phyloP scores from a whole-genome alignment of 2,797 vertebrate genomes.

The Acestrorhynchus altus region DNA sequence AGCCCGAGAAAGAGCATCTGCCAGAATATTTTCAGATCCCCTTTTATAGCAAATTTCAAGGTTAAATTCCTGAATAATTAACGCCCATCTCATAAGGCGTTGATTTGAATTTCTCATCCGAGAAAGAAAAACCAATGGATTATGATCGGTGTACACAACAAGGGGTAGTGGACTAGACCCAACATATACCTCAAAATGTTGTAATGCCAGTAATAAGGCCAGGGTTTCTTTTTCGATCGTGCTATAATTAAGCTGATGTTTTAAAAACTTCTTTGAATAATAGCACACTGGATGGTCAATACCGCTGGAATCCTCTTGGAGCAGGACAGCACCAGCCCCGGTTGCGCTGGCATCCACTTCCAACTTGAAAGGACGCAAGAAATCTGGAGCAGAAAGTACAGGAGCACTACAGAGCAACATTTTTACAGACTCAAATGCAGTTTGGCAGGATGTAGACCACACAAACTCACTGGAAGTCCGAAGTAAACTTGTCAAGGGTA shows the following conservation, averaged over 20 bases:
- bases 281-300: background rate
- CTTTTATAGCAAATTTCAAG: slow-evolving; percentile 1
- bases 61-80: background rate
- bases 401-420: no score
- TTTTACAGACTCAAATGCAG: background rate
- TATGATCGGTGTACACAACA: no score
- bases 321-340: background rate
- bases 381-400: background rate
- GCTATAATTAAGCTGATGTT: background rate
- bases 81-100: background rate
- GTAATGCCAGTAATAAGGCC: no score
- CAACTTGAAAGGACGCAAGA: background rate
- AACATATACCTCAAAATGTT: no score
- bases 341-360: no score
- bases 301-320: no score
- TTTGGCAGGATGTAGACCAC: background rate
- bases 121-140: background rate
- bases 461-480: background rate
- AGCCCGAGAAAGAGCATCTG: no score
- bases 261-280: background rate
- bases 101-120: background rate
- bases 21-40: no score
- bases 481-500: background rate
- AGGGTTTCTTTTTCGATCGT: background rate
- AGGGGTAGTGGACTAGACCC: background rate